Evolutionary conservation across 2,797 vertebrate genomes (phyloP), one percentile per base, ranked within the genome.

Genomic region (Epinephelus awoara): DNA sequence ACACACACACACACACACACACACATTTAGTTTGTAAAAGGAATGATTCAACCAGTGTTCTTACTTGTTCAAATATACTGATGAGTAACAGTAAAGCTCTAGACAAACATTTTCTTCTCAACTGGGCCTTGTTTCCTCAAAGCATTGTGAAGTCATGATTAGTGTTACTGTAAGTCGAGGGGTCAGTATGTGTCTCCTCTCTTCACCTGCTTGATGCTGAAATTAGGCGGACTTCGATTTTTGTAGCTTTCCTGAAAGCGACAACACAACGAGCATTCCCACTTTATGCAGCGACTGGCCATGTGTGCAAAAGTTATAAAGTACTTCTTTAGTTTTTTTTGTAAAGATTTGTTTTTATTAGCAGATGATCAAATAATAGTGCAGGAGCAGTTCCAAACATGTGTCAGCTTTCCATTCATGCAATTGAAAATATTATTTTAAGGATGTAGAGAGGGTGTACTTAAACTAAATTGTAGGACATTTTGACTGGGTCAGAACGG

Each of bases 11-110:
- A 44, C 44, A n/a, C 11, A 52, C 19, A 6, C 29, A 34, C 34
- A 1, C 34, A 34, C 34, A 27, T 64, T 52, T 15, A 47, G 47
- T 63, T 63, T 68, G 29, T 70, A 11, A 59, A 72, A 59, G n/a
- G 34, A 47, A 34, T 23, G 50, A 84, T 72, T 76, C 74, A 72
- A 15, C 50, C 8, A 0, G 25, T 10, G 40, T 77, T 72, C 29
- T 44, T 25, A 8, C 25, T 67, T 63, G 34, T 15, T 68, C 65
- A 13, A 13, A 44, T 67, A 17, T 14, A n/a, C 1, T 9, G 17
- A 2, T 54, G 47, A 70, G 29, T 52, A 44, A 80, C 6, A 61
- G 25, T 17, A 15, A 9, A 19, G 14, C 1, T 68, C 0, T 5
- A 25, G 17, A 38, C 21, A 44, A 27, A 52, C 46, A 7, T 14